Percentiles rank a stretch among this genome's conserved stretches.
These are phyloP conservation scores for Sander vitreus DNA, from an alignment of 2,113 vertebrate genomes.

Conservation along the genomic window DNA sequence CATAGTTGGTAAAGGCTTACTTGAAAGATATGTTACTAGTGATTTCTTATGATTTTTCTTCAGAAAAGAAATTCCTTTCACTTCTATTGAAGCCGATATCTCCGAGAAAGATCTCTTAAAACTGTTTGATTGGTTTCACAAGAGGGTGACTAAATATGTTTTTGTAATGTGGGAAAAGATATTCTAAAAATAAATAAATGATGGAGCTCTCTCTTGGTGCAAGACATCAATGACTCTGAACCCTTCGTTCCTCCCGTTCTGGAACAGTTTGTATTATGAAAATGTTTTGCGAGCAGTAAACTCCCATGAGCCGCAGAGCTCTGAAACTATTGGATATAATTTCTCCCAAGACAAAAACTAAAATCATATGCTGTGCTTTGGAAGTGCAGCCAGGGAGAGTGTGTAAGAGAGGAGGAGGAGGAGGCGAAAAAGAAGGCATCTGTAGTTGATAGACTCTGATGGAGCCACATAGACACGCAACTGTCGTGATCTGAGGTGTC, in stretches of 20 bases:
- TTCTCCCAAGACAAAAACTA: slow-evolving; percentile 22
- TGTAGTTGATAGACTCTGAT: too few relatives aligned
- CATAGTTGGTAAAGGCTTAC: background rate
- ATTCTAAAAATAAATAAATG: too few relatives aligned
- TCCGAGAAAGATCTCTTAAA: too few relatives aligned
- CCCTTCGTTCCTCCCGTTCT: slow-evolving; percentile 11
- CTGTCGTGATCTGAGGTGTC: too few relatives aligned
- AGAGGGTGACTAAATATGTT: too few relatives aligned
- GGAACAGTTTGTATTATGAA: slow-evolving; percentile 28
- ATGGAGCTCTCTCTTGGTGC: background rate
- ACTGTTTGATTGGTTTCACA: too few relatives aligned
- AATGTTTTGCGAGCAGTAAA: slow-evolving; percentile 2
- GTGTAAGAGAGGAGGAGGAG: too few relatives aligned
- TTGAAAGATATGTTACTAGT: background rate
- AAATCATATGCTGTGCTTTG: slow-evolving; percentile 11
- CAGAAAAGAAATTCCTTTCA: background rate
- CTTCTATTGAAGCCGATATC: background rate
- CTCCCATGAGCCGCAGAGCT: background rate
- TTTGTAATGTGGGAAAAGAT: too few relatives aligned
- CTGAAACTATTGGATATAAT: slow-evolving; percentile 26
- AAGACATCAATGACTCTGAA: background rate
- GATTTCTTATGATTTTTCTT: background rate
- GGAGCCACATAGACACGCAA: too few relatives aligned
- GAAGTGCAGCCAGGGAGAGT: too few relatives aligned
- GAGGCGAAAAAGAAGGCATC: too few relatives aligned